phyloP scores from a whole-genome alignment of 2,113 vertebrate genomes.

The Embiotoca jacksoni region DNA sequence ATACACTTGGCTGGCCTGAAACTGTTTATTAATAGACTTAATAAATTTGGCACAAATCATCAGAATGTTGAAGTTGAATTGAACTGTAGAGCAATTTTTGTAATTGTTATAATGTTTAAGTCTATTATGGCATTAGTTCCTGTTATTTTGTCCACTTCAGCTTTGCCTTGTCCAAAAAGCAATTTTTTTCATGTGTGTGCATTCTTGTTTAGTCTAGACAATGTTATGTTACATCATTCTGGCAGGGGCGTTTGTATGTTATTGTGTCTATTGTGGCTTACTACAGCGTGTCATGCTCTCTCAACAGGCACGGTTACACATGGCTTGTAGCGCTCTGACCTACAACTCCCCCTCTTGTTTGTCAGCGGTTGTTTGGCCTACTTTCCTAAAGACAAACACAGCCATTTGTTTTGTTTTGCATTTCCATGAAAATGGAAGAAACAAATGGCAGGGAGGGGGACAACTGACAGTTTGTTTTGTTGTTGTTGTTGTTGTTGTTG shows the following conservation, averaged over 20 bases:
- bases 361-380: slow-evolving; percentile 84
- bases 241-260: slow-evolving; percentile 67
- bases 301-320: slow-evolving; percentile 74
- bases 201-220: slow-evolving; percentile 73
- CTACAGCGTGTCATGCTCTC: slow-evolving; percentile 72
- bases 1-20: too few species aligned
- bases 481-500: background rate
- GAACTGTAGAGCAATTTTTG: too few species aligned
- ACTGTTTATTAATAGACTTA: too few species aligned
- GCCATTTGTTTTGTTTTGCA: slow-evolving; percentile 79
- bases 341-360: slow-evolving; percentile 82
- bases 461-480: slow-evolving; percentile 36
- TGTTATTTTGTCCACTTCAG: background rate
- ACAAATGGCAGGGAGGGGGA: slow-evolving; percentile 58
- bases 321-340: slow-evolving; percentile 80
- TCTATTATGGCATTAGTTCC: background rate
- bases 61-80: too few species aligned
- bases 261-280: slow-evolving; percentile 73
- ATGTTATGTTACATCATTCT: slow-evolving; percentile 72
- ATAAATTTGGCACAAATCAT: too few species aligned
- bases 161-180: background rate
- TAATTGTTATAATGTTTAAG: background rate
- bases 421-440: slow-evolving; percentile 83
- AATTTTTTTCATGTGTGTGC: slow-evolving; percentile 23
- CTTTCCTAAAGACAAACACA: slow-evolving; percentile 83